These are phyloP conservation scores for Platichthys flesus DNA, from an alignment of 2,113 vertebrate genomes.

Conservation along the genomic window DNA sequence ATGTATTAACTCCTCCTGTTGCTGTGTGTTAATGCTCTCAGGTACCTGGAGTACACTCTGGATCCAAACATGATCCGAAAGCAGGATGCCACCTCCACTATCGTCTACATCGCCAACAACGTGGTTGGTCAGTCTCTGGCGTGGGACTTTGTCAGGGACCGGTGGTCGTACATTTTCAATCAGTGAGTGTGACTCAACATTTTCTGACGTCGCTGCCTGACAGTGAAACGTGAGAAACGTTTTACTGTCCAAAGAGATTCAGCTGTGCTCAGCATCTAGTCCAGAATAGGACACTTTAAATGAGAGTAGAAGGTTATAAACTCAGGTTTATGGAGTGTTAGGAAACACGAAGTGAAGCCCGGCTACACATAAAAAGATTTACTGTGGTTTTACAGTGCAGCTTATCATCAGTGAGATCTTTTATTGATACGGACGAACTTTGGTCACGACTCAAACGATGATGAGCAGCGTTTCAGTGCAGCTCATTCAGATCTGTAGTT, in stretches of 20 bases:
- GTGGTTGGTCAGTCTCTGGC: conserved; percentile 87
- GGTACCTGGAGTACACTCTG: conserved; percentile 89
- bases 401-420: conserved; percentile 4
- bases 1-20: background rate
- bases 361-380: background rate
- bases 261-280: too few species aligned
- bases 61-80: conserved; percentile 84
- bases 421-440: conserved; percentile 24
- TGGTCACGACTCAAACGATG: background rate
- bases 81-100: conserved; percentile 92
- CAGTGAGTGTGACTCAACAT: conserved; percentile 83
- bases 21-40: conserved; percentile 53
- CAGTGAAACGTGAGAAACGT: background rate
- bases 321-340: background rate
- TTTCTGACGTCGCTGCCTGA: background rate
- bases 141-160: conserved; percentile 90
- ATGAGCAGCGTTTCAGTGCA: too few species aligned
- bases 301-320: background rate
- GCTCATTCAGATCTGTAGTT: too few species aligned
- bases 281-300: background rate
- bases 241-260: too few species aligned
- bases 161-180: conserved; percentile 85
- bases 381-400: too few species aligned
- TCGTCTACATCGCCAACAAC: conserved; percentile 88
- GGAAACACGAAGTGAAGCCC: background rate